Evolutionary conservation across 1,140 invertebrate species (phyloP).

Genomic region (Papilio glaucus): DNA sequence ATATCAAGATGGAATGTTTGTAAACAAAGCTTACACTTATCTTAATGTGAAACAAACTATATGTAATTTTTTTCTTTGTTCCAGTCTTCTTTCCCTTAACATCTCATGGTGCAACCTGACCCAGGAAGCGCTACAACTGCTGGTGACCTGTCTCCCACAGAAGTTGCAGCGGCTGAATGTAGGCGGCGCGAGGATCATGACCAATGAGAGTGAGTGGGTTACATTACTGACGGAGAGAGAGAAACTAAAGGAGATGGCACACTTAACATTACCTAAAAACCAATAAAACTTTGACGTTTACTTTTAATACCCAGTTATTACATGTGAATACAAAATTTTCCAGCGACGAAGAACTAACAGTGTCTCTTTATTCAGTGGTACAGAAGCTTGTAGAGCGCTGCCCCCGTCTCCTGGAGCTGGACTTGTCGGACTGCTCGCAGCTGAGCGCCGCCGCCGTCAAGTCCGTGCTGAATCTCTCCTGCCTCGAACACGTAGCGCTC

Average conservation of each 20-base stretch:
- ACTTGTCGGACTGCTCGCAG: slow-evolving; percentile 92
- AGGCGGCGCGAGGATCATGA: slow-evolving; percentile 89
- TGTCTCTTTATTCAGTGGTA: slow-evolving; percentile 84
- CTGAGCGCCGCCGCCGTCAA: slow-evolving; percentile 86
- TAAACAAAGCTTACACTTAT: no score
- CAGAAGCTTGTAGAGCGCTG: slow-evolving; percentile 86
- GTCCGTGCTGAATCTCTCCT: slow-evolving; percentile 85
- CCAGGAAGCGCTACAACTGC: slow-evolving; percentile 83
- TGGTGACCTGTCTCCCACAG: slow-evolving; percentile 86
- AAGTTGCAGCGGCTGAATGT: slow-evolving; percentile 90
- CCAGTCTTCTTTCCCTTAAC: slow-evolving; percentile 89
- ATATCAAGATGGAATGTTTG: no score
- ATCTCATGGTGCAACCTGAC: slow-evolving; percentile 92
- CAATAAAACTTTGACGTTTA: no score
- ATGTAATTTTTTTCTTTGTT: slow-evolving; percentile 35
- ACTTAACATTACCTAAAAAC: no score
- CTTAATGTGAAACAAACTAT: no score
- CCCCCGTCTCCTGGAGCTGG: slow-evolving; percentile 90
- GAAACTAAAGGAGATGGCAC: no score
- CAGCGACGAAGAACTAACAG: no score
- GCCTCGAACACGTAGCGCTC: slow-evolving; percentile 92
- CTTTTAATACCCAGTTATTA: background rate
- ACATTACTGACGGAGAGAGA: no score
- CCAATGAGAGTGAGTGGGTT: slow-evolving; percentile 89
- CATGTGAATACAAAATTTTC: no score